phyloP scores from a whole-genome alignment of 2,888 invertebrate species.

The Scaptomyza cyrtandrae region DNA sequence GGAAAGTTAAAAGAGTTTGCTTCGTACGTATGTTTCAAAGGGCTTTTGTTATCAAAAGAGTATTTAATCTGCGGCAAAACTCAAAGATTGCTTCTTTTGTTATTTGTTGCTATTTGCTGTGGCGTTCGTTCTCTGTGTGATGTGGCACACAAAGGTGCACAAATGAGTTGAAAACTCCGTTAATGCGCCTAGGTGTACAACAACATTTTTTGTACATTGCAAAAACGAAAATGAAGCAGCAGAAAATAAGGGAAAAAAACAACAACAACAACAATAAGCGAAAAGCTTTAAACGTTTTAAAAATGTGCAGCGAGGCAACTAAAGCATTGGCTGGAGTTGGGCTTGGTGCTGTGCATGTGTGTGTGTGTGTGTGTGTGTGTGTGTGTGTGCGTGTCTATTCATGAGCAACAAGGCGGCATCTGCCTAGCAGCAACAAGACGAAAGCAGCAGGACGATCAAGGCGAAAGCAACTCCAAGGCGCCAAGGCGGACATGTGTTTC shows the following conservation, averaged over 20 bases:
- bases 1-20: too few species aligned
- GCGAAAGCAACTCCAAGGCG: constrained; percentile 37
- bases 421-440: constrained; percentile 41
- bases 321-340: constrained; percentile 22
- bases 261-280: neutral
- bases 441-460: constrained; percentile 13
- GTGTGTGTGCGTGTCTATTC: constrained; percentile 61
- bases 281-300: constrained; percentile 54
- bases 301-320: constrained; percentile 44
- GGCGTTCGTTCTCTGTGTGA: constrained; percentile 7
- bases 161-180: constrained; percentile 55
- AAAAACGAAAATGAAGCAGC: constrained; percentile 1
- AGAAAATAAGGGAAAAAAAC: neutral
- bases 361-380: constrained; percentile 22
- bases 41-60: too few species aligned
- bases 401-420: constrained; percentile 73
- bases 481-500: constrained; percentile 53
- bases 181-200: constrained; percentile 55
- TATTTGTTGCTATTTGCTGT: neutral
- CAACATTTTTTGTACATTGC: constrained; percentile 21
- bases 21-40: too few species aligned
- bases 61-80: neutral
- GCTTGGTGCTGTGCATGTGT: neutral
- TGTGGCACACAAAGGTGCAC: constrained; percentile 43
- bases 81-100: neutral